Base-by-base conservation (phyloP, 1,140 invertebrate genomes). In the Asobara japonica region DNA sequence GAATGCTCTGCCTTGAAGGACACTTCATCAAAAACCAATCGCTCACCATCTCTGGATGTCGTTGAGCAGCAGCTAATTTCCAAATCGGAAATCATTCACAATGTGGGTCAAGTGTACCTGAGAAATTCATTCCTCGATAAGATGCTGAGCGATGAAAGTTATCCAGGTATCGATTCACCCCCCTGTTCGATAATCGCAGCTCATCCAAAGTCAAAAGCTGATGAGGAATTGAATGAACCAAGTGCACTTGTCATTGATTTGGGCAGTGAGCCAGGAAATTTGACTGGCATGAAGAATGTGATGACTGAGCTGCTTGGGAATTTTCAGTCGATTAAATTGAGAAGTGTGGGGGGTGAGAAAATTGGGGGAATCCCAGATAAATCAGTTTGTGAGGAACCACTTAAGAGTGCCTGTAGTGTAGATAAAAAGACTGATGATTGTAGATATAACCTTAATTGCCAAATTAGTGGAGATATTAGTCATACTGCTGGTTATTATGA, bases 301-400 rank as follows among this genome's bases (percentile, higher is more conserved):
- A 45, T 87, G 20, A 84, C 82, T 48, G 85, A 87, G 62, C 71
- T 87, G 31, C 69, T 87, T 18, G 79, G 66, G 27, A 87, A 84
- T 72, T 87, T 87, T 33, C 72, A 61, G 61, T 76, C 79, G 6
- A 84, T 87, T 33, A 86, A 81, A 76, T 77, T 87, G 30, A 87
- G 78, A 68, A 71, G 78, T 41, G 76, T 82, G 61, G 7, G 3
- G 3, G 16, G 36, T n/a, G 2, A 62, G 22, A 18, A 27, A 22
- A 25, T 16, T 27, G 0, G 11, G 25, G 30, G 30, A 22, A 18
- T 13, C 16, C 31, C 16, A 22, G 33, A 48, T 22, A 51, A 60
- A 41, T 65, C 11, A 41, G 16, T 6, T 33, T 11, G 36, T 56
- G 56, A 45, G 16, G 38, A 72, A 68, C 13, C 20, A 69, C 25